These are phyloP conservation scores for Aphyosemion australe DNA, from an alignment of 2,113 vertebrate genomes.

Conservation along the genomic window DNA sequence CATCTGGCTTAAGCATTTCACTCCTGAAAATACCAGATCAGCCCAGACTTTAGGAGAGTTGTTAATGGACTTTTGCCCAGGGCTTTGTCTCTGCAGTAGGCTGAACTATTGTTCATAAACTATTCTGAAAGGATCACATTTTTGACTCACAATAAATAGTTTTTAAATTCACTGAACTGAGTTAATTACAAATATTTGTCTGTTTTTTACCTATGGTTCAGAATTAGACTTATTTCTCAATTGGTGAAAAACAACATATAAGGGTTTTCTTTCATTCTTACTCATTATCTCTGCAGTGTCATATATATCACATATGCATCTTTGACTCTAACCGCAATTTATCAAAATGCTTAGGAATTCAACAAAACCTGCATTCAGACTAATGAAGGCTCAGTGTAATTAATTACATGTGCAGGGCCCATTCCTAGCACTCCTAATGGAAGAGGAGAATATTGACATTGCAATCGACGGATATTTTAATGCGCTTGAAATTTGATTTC, in stretches of 20 bases:
- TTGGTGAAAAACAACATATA: too few relatives aligned
- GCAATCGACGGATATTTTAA: constrained; percentile 71
- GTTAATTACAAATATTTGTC: too few relatives aligned
- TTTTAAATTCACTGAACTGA: too few relatives aligned
- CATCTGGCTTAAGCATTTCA: not conserved
- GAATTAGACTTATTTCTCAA: too few relatives aligned
- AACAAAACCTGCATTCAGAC: constrained; percentile 67
- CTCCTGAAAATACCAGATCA: constrained; percentile 16
- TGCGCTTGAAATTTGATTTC: constrained; percentile 71
- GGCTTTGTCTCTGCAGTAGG: too few relatives aligned
- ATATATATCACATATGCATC: constrained; percentile 43
- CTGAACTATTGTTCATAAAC: too few relatives aligned
- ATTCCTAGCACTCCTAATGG: constrained; percentile 59
- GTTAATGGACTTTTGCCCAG: too few relatives aligned
- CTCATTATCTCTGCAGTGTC: constrained; percentile 9
- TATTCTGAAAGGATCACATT: too few relatives aligned
- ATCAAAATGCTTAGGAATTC: constrained; percentile 70
- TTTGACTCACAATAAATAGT: too few relatives aligned
- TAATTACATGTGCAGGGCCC: constrained; percentile 62
- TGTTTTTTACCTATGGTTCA: too few relatives aligned
- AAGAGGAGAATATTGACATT: constrained; percentile 70
- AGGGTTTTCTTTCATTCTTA: not conserved
- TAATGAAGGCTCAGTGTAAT: constrained; percentile 73
- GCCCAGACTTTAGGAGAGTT: not conserved
- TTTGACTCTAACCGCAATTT: constrained; percentile 68